Conservation (phyloP, 2,113 vertebrate species). For the Muscicapa adusta region DNA sequence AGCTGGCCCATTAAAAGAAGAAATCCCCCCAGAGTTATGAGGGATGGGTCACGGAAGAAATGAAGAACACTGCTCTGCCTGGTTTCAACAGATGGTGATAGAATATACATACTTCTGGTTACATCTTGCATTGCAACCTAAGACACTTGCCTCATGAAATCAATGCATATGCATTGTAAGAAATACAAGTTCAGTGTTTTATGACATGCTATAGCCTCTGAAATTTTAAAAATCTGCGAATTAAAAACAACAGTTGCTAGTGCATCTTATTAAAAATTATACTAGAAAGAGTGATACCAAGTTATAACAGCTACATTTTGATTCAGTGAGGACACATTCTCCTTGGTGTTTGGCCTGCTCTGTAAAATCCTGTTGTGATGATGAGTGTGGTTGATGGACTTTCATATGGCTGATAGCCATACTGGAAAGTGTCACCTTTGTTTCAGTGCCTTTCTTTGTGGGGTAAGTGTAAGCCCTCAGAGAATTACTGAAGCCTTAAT, state of each 20-base stretch:
- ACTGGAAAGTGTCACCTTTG: not conserved
- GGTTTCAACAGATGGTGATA: too few relatives aligned
- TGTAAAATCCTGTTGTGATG: not conserved
- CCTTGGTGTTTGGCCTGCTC: not conserved
- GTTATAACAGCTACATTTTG: not conserved
- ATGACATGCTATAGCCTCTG: not conserved
- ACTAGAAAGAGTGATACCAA: not conserved
- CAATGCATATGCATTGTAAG: not conserved
- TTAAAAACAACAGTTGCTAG: not conserved
- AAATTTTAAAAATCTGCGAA: not conserved
- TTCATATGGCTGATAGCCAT: rapidly evolving
- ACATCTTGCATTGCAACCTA: too few relatives aligned
- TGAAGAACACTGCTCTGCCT: too few relatives aligned
- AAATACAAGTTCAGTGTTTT: not conserved
- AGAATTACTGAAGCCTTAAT: not conserved
- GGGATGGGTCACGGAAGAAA: too few relatives aligned
- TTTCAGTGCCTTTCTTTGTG: not conserved
- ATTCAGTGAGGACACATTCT: not conserved
- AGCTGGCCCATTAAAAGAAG: too few relatives aligned
- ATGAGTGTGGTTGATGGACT: not conserved
- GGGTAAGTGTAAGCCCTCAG: not conserved
- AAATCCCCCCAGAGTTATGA: too few relatives aligned
- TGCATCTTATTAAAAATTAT: not conserved
- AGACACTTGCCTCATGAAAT: not conserved
- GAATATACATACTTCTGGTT: too few relatives aligned